These are phyloP conservation scores for Flabesymbios commensalis DNA, from an alignment of 2,888 invertebrate species.

Conservation along the genomic window DNA sequence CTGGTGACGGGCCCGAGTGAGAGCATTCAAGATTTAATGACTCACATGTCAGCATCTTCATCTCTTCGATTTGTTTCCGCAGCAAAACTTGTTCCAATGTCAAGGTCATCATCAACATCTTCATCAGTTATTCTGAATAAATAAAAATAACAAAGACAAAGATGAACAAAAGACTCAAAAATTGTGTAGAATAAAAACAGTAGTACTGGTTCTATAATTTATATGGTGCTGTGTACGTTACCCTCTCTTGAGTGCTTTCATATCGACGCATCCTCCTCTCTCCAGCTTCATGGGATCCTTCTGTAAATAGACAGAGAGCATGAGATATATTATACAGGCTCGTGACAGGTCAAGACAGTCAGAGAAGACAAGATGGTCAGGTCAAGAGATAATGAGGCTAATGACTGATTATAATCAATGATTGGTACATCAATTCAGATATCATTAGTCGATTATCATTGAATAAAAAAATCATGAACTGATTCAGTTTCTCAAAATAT, in stretches of 20 bases:
- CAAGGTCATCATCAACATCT: conserved; percentile 68
- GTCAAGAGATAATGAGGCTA: not conserved
- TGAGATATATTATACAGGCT: no score
- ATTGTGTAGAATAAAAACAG: not conserved
- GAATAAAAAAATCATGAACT: no score
- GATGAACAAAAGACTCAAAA: not conserved
- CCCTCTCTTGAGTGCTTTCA: conserved; percentile 65
- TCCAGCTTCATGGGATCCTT: conserved; percentile 63
- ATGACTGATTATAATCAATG: not conserved
- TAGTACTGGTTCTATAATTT: not conserved
- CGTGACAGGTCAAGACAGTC: not conserved
- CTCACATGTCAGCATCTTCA: conserved; percentile 97
- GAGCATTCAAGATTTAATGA: no score
- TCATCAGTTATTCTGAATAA: conserved; percentile 22
- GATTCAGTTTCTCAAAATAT: no score
- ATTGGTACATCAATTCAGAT: not conserved
- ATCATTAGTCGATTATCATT: not conserved
- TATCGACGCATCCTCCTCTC: conserved; percentile 83
- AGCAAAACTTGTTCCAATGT: conserved; percentile 93
- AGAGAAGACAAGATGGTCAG: not conserved
- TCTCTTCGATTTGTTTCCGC: conserved; percentile 97
- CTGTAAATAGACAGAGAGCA: conserved; percentile 55
- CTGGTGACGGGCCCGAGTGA: no score
- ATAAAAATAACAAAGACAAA: not conserved
- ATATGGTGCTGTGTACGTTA: no score